Percentiles rank a stretch among this genome's conserved stretches.
These are phyloP conservation scores for Haliaeetus leucogaster DNA, from an alignment of 2,113 vertebrate species.

Conservation along the genomic window DNA sequence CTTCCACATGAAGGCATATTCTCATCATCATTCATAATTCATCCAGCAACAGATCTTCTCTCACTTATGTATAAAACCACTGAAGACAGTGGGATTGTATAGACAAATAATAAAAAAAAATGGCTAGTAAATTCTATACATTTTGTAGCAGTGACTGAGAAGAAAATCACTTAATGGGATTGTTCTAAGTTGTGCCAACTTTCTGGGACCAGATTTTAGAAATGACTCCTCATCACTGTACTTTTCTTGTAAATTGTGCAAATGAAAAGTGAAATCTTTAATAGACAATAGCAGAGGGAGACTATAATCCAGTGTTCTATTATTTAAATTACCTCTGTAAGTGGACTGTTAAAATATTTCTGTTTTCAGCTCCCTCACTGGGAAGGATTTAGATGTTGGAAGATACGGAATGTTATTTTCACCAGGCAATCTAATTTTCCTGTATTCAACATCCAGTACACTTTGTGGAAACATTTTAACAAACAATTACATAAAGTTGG, in stretches of 20 bases:
- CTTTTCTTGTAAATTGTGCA: neutral
- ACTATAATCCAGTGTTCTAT: neutral
- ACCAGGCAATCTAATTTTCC: slow-evolving; percentile 11
- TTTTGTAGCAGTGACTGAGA: neutral
- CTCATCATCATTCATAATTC: neutral
- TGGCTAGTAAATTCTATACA: neutral
- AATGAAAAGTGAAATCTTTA: neutral
- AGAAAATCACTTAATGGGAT: neutral
- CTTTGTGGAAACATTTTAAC: neutral
- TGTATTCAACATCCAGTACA: neutral
- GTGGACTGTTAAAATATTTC: slow-evolving; percentile 6
- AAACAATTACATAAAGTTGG: neutral
- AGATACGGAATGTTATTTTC: slow-evolving; percentile 1
- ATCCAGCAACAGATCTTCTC: neutral
- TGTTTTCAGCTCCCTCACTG: neutral
- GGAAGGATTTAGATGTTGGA: neutral
- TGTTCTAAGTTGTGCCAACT: neutral
- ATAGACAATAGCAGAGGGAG: neutral
- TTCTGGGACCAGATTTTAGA: neutral
- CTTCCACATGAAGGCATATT: neutral
- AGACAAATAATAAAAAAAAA: neutral
- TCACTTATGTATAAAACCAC: neutral
- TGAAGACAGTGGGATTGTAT: neutral
- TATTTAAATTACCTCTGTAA: slow-evolving; percentile 1
- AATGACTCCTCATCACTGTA: neutral